These are phyloP conservation scores for Rhodophaea formosa DNA, from an alignment of 2,888 invertebrate genomes.

Conservation along the genomic window DNA sequence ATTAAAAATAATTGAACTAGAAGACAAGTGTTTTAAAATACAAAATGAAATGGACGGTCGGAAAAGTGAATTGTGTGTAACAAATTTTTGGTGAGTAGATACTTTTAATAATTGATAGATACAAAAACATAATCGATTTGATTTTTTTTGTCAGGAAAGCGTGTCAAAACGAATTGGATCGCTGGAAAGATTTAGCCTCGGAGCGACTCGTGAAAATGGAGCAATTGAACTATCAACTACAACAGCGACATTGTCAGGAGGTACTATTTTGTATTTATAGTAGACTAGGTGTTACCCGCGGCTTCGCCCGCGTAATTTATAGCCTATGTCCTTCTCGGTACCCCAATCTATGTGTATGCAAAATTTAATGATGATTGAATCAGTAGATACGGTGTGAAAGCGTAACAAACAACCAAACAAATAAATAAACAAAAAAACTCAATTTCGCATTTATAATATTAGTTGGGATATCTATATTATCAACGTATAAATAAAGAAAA, in stretches of 20 bases:
- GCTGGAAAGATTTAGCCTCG: conserved; percentile 85
- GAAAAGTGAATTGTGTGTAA: conserved; percentile 76
- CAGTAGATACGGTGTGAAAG: too few relatives aligned
- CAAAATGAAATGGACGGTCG: conserved; percentile 67
- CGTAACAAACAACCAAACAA: too few relatives aligned
- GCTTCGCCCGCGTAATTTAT: too few relatives aligned
- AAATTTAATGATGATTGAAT: too few relatives aligned
- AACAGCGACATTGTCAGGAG: conserved; percentile 83
- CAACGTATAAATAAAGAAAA: too few relatives aligned
- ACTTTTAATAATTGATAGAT: conserved; percentile 36
- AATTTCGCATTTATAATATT: too few relatives aligned
- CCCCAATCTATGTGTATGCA: too few relatives aligned
- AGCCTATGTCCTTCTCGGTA: too few relatives aligned
- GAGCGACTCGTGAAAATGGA: conserved; percentile 85
- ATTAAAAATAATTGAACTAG: conserved; percentile 59
- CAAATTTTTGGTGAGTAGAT: conserved; percentile 51
- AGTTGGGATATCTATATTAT: too few relatives aligned
- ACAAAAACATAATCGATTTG: background rate
- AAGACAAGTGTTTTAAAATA: conserved; percentile 66
- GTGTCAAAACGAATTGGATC: conserved; percentile 64
- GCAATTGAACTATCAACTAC: conserved; percentile 78
- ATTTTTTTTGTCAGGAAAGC: conserved; percentile 41
- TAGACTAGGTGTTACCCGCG: too few relatives aligned
- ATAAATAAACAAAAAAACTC: too few relatives aligned
- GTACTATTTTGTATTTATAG: conserved; percentile 32